phyloP scores from a whole-genome alignment of 1,140 invertebrate genomes.

The Pentalonia nigronervosa region DNA sequence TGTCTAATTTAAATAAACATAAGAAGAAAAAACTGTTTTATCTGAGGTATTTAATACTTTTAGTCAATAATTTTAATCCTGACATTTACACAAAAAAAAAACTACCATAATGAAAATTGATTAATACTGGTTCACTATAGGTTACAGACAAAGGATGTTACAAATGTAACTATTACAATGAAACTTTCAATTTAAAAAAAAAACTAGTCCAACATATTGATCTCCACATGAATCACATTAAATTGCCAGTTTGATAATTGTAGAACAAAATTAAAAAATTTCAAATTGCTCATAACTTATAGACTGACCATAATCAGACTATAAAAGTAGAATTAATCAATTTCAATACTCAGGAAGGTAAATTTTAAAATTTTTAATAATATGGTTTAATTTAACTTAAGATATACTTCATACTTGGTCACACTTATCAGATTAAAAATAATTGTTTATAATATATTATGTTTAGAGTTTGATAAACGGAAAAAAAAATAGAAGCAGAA shows the following conservation, averaged over 20 bases:
- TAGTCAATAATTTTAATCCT: too few relatives aligned
- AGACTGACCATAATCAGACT: background rate
- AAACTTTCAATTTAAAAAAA: background rate
- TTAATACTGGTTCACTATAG: too few relatives aligned
- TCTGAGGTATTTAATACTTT: background rate
- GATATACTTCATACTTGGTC: too few relatives aligned
- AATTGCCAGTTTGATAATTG: background rate
- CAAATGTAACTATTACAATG: background rate
- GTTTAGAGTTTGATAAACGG: background rate
- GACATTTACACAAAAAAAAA: too few relatives aligned
- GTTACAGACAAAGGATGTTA: too few relatives aligned
- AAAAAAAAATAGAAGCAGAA: background rate
- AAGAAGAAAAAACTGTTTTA: background rate
- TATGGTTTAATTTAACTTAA: too few relatives aligned
- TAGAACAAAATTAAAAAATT: background rate
- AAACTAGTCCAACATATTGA: background rate
- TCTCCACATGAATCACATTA: background rate
- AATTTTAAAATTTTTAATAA: background rate
- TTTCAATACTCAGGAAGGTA: background rate
- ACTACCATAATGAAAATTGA: too few relatives aligned
- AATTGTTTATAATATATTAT: background rate
- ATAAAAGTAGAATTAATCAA: background rate
- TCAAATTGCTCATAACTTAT: background rate
- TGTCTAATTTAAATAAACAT: background rate
- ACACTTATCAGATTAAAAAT: too few relatives aligned